A percentile compares a stretch with the other conserved stretches of the same genome.
These are phyloP conservation scores for Bugulina stolonifera DNA, from an alignment of 2,888 invertebrate genomes.

Conservation along the genomic window DNA sequence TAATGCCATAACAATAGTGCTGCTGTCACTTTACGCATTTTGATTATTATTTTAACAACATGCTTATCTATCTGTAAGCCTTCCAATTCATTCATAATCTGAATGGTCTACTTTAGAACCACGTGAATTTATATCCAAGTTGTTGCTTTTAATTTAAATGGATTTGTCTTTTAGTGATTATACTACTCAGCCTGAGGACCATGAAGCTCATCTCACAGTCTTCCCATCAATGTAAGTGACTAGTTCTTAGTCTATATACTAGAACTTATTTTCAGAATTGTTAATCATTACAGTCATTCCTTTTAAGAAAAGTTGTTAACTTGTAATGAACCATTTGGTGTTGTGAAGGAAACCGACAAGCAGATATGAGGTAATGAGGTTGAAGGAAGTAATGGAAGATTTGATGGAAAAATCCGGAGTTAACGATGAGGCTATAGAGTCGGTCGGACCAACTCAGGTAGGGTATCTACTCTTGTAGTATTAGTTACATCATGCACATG, in stretches of 20 bases:
- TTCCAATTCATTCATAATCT: no score
- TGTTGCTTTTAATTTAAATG: neutral
- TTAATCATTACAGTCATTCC: no score
- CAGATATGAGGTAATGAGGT: conserved; percentile 48
- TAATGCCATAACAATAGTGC: no score
- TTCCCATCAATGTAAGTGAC: conserved; percentile 53
- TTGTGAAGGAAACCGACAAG: conserved; percentile 47
- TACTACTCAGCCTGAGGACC: conserved; percentile 47
- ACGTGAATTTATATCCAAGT: neutral
- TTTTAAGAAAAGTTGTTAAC: no score
- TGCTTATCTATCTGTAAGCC: no score
- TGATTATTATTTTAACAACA: no score
- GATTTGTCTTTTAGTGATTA: conserved; percentile 42
- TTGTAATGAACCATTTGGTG: no score
- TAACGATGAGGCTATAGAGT: conserved; percentile 41
- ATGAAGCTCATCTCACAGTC: conserved; percentile 48
- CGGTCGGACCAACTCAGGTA: conserved; percentile 52
- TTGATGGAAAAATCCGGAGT: conserved; percentile 49
- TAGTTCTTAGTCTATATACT: neutral
- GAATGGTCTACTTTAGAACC: no score
- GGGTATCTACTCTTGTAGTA: no score
- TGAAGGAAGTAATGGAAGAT: conserved; percentile 46
- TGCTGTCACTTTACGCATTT: no score
- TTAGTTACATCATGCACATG: no score
- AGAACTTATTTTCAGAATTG: no score